A percentile compares a stretch with the other conserved stretches of the same genome.
Conservation (phyloP, 2,113 vertebrate genomes). For the Ammospiza nelsoni region DNA sequence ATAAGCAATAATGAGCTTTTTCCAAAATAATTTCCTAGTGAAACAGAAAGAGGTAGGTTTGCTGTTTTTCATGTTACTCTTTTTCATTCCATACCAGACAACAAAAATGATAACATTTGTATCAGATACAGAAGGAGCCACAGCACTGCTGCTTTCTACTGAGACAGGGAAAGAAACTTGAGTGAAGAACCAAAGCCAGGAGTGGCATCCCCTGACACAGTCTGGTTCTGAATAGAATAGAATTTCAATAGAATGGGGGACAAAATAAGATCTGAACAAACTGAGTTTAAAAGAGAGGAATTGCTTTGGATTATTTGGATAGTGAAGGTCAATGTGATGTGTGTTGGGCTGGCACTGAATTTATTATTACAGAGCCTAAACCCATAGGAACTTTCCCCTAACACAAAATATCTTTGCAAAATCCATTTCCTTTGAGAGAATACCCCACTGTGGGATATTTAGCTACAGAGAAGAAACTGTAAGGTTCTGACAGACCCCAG, state of each 20-base stretch:
- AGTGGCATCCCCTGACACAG: background rate
- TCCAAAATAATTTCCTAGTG: background rate
- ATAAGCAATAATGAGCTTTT: background rate
- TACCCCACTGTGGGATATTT: too few species aligned
- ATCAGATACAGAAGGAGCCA: background rate
- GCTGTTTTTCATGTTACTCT: background rate
- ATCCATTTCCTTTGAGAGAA: background rate
- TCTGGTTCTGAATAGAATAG: background rate
- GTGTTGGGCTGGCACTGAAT: background rate
- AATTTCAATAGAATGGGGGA: accelerated
- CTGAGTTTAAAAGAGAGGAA: background rate
- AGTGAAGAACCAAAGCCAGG: background rate
- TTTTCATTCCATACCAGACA: background rate
- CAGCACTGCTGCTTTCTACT: background rate
- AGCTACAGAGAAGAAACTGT: background rate
- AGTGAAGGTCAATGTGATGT: background rate
- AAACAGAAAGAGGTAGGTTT: background rate
- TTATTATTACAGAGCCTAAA: background rate
- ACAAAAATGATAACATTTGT: accelerated
- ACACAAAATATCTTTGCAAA: background rate
- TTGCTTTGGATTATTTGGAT: too few species aligned
- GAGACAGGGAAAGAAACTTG: background rate
- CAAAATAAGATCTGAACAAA: background rate
- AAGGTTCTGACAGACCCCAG: background rate
- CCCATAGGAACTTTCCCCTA: background rate